A percentile compares a stretch with the other conserved stretches of the same genome.
Evolutionary conservation across 2,113 vertebrate species (phyloP).

Genomic region (Upupa epops): DNA sequence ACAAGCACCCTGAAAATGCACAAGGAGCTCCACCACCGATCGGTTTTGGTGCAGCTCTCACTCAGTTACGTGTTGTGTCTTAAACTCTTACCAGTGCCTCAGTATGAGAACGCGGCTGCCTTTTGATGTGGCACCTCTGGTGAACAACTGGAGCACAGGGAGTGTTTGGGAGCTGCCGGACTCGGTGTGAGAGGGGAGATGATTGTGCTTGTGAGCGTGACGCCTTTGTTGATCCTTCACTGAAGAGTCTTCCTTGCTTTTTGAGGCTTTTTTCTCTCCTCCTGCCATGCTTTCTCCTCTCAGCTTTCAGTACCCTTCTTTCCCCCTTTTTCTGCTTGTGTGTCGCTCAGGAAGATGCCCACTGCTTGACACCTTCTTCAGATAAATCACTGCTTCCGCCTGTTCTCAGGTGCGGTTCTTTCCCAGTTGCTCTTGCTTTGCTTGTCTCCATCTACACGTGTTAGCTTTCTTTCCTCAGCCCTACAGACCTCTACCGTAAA

Average conservation of each 20-base stretch:
- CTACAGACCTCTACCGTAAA: not conserved
- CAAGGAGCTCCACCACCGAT: not conserved
- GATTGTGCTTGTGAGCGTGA: rapidly evolving
- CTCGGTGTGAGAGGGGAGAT: not conserved
- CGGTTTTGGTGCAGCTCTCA: not conserved
- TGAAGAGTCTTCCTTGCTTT: not conserved
- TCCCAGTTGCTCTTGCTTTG: not conserved
- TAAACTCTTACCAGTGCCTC: not conserved
- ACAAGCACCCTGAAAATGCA: not conserved
- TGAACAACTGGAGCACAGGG: not conserved
- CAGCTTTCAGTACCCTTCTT: not conserved
- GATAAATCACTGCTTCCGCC: not conserved
- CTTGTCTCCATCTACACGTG: not conserved
- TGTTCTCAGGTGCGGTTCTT: not conserved
- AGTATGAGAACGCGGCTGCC: not conserved
- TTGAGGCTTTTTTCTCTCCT: not conserved
- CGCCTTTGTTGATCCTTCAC: not conserved
- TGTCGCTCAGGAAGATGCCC: not conserved
- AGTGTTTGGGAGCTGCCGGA: not conserved
- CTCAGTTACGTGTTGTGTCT: not conserved
- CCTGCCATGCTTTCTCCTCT: not conserved
- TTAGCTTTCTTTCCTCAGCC: not conserved
- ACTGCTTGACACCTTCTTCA: not conserved
- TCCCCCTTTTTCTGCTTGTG: not conserved
- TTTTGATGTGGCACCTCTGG: not conserved